Evolutionary conservation across 2,888 invertebrate genomes (phyloP).

Genomic region (Cephus pygmeus): DNA sequence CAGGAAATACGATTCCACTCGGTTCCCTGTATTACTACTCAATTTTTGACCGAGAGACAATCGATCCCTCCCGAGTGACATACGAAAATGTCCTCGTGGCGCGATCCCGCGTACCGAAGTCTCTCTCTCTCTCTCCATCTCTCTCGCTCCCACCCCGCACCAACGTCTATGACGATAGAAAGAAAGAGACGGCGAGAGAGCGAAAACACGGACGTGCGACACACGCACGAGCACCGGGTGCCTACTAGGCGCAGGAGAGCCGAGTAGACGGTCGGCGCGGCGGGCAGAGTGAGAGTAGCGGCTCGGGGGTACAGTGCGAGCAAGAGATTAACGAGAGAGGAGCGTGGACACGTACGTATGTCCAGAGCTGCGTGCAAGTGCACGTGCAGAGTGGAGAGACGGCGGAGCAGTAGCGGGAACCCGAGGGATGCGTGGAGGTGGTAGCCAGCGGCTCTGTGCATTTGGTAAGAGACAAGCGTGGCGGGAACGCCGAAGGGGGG

Average conservation of each 20-base stretch:
- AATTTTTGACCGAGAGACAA: neutral
- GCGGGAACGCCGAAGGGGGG: neutral
- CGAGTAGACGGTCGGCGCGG: neutral
- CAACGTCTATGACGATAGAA: neutral
- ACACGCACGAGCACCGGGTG: neutral
- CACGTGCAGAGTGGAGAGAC: neutral
- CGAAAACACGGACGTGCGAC: neutral
- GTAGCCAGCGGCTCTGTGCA: neutral
- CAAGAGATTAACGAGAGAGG: neutral
- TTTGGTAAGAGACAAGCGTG: constrained; percentile 1
- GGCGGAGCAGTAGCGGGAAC: neutral
- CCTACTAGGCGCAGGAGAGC: neutral
- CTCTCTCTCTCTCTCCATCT: constrained; percentile 8
- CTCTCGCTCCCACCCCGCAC: neutral
- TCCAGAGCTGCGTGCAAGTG: constrained; percentile 29
- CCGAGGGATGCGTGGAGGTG: neutral
- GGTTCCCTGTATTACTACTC: neutral
- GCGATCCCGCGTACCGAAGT: neutral
- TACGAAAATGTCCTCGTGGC: neutral
- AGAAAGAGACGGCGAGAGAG: neutral
- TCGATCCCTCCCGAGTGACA: neutral
- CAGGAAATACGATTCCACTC: neutral
- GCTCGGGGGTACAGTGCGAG: neutral
- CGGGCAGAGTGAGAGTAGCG: neutral
- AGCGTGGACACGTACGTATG: constrained; percentile 22